Evolutionary conservation across 2,797 vertebrate genomes (phyloP).

Genomic region (Ptychobarbus kaznakovi): DNA sequence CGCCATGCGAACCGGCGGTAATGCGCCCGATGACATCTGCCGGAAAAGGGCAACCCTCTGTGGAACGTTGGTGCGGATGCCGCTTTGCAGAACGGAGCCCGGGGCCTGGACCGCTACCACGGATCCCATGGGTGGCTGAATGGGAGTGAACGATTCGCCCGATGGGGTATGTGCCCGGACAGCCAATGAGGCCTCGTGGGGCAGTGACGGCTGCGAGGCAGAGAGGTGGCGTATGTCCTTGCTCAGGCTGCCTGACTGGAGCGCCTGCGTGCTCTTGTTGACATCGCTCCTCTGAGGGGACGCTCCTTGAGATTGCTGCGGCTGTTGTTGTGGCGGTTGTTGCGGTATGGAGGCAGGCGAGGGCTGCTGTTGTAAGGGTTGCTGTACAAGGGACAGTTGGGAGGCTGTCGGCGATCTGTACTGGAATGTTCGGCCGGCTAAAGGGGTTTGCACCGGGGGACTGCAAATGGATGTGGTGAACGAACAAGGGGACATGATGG

Average conservation of each 20-base stretch:
- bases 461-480: conserved; percentile 90
- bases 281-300: conserved; percentile 86
- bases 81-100: conserved; percentile 80
- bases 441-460: conserved; percentile 90
- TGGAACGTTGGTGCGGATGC: conserved; percentile 85
- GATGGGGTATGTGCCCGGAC: conserved; percentile 88
- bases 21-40: conserved; percentile 96
- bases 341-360: conserved; percentile 68
- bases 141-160: conserved; percentile 91
- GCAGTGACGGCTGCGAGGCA: conserved; percentile 96
- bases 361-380: conserved; percentile 70
- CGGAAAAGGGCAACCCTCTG: conserved; percentile 92
- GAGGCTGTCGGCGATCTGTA: conserved; percentile 91
- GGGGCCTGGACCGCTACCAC: conserved; percentile 72
- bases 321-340: conserved; percentile 65
- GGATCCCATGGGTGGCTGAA: conserved; percentile 80
- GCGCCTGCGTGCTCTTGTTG: conserved; percentile 92
- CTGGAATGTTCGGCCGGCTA: conserved; percentile 93
- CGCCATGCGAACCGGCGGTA: conserved; percentile 85
- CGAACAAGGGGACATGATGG: conserved; percentile 91
- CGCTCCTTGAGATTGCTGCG: conserved; percentile 79
- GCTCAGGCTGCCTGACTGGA: conserved; percentile 90
- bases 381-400: conserved; percentile 92
- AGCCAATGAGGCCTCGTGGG: conserved; percentile 89
- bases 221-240: conserved; percentile 93